Evolutionary conservation across 2,113 vertebrate species (phyloP).

Genomic region (Strigops habroptila): DNA sequence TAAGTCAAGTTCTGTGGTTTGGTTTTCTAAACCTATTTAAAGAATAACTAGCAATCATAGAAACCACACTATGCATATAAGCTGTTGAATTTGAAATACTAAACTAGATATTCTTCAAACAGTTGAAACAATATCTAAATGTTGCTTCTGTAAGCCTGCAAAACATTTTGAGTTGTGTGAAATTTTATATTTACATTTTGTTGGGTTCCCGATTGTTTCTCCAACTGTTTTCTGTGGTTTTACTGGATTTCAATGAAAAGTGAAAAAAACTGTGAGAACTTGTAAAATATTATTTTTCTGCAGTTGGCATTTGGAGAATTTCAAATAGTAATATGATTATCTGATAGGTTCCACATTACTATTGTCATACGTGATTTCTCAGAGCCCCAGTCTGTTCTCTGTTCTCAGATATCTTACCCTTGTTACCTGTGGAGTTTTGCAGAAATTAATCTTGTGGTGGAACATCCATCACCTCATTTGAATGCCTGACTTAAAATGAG

Average conservation of each 20-base stretch:
- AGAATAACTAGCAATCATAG: background rate
- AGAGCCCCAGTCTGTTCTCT: background rate
- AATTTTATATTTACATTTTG: background rate
- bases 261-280: background rate
- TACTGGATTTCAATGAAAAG: background rate
- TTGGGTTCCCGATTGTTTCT: background rate
- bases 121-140: background rate
- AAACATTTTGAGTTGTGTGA: background rate
- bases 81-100: background rate
- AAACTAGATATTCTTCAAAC: background rate
- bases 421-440: background rate
- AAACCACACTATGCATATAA: background rate
- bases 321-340: background rate
- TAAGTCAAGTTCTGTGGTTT: background rate
- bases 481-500: background rate
- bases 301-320: background rate
- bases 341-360: background rate
- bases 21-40: background rate
- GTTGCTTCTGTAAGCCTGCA: background rate
- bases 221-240: background rate
- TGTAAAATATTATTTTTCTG: background rate
- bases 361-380: background rate
- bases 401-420: background rate
- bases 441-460: background rate
- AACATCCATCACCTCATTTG: background rate